Conservation (phyloP, 64 coral and sea anemone species). For the Pachyseris speciosa region DNA sequence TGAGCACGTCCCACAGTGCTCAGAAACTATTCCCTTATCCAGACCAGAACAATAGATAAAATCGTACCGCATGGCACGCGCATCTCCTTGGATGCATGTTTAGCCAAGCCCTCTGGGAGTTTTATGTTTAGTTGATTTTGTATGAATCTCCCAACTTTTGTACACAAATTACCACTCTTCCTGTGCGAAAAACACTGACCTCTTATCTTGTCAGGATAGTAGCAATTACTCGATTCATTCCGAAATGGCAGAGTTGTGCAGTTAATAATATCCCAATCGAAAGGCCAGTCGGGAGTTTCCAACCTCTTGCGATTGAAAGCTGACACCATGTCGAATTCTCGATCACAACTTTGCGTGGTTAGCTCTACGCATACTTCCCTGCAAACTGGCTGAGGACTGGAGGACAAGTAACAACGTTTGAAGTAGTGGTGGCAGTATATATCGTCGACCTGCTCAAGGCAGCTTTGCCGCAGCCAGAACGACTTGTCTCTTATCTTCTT, state of each 20-base stretch:
- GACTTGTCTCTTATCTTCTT: not conserved
- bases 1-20: no score
- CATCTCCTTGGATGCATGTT: no score
- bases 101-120: no score
- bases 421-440: slow-evolving; percentile 26
- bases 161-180: no score
- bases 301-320: not conserved
- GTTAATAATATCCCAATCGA: not conserved
- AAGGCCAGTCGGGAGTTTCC: not conserved
- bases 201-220: slow-evolving; percentile 10
- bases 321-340: not conserved
- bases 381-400: not conserved
- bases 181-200: not conserved
- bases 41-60: no score
- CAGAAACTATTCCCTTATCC: no score
- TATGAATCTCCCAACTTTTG: no score
- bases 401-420: not conserved
- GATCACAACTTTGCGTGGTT: not conserved
- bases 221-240: slow-evolving; percentile 15
- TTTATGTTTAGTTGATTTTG: no score
- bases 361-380: not conserved
- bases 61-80: no score
- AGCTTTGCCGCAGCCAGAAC: not conserved
- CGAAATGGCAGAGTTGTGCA: slow-evolving; percentile 14
- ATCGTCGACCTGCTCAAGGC: not conserved